Percentiles rank a stretch among this genome's conserved stretches.
phyloP scores from a whole-genome alignment of 1,140 invertebrate genomes.

The Aphelenchoides avenae region DNA sequence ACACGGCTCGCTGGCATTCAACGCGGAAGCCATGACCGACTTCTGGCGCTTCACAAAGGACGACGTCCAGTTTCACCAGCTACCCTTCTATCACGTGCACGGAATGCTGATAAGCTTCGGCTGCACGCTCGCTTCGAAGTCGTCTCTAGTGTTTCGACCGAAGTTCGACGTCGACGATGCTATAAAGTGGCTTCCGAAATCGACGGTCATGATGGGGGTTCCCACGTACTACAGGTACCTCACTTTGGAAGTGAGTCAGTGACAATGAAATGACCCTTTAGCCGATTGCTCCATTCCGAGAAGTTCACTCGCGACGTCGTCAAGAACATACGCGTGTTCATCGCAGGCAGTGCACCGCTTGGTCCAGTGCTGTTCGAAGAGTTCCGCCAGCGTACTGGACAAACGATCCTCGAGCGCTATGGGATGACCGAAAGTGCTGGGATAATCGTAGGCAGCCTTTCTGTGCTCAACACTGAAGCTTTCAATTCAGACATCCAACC shows the following conservation, averaged over 20 bases:
- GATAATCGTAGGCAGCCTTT: not conserved
- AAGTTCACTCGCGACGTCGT: slow-evolving; percentile 26
- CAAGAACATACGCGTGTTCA: slow-evolving; percentile 55
- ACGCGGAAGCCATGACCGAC: slow-evolving; percentile 46
- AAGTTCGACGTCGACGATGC: slow-evolving; percentile 54
- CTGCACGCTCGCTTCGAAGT: slow-evolving; percentile 49
- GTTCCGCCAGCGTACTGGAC: slow-evolving; percentile 48
- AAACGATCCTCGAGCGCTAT: slow-evolving; percentile 56
- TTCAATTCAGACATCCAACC: slow-evolving; percentile 54
- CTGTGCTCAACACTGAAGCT: slow-evolving; percentile 24
- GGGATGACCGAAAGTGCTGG: slow-evolving; percentile 56
- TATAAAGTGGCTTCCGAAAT: slow-evolving; percentile 49
- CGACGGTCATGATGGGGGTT: slow-evolving; percentile 56
- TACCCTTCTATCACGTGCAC: slow-evolving; percentile 58
- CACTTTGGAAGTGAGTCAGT: not conserved
- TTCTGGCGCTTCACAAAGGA: slow-evolving; percentile 39
- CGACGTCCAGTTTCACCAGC: slow-evolving; percentile 33
- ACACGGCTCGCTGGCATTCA: slow-evolving; percentile 42
- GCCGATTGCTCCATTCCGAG: slow-evolving; percentile 27
- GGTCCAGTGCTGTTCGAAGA: slow-evolving; percentile 44
- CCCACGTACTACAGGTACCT: slow-evolving; percentile 52
- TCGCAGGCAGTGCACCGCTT: slow-evolving; percentile 53
- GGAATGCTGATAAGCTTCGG: slow-evolving; percentile 51
- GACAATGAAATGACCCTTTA: too few species aligned
- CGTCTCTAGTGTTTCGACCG: slow-evolving; percentile 47